Conservation (phyloP, 2,888 invertebrate genomes). For the Galeopsomyia nigrocyanea region DNA sequence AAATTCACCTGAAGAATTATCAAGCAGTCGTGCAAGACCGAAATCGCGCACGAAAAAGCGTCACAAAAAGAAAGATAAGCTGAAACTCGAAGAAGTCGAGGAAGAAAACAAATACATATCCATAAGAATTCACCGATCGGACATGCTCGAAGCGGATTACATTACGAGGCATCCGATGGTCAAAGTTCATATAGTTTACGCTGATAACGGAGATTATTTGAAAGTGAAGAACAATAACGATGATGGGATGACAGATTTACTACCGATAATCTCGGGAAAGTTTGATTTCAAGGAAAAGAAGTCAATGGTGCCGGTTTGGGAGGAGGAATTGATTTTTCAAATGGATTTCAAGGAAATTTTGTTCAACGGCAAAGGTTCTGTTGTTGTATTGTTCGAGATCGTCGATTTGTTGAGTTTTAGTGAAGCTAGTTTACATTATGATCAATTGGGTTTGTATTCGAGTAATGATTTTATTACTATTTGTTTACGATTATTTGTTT, state of each 20-base stretch:
- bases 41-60: slow-evolving; percentile 24
- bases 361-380: slow-evolving; percentile 57
- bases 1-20: slow-evolving; percentile 31
- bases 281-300: slow-evolving; percentile 73
- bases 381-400: slow-evolving; percentile 69
- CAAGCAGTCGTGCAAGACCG: neutral
- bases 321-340: slow-evolving; percentile 76
- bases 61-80: slow-evolving; percentile 26
- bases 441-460: slow-evolving; percentile 55
- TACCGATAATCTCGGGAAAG: slow-evolving; percentile 75
- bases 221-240: slow-evolving; percentile 58
- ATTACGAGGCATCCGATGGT: slow-evolving; percentile 75
- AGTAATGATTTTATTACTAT: neutral
- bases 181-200: slow-evolving; percentile 74
- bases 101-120: slow-evolving; percentile 66
- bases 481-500: no score
- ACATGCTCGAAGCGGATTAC: slow-evolving; percentile 73
- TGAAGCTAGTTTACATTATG: slow-evolving; percentile 60
- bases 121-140: slow-evolving; percentile 73
- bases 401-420: slow-evolving; percentile 65
- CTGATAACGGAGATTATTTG: slow-evolving; percentile 72
- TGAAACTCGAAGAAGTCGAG: slow-evolving; percentile 37
- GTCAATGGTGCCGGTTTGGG: slow-evolving; percentile 73
- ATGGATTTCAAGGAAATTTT: slow-evolving; percentile 70
- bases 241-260: slow-evolving; percentile 60